Conservation (phyloP, 2,113 vertebrate genomes). For the Carassius gibelio region DNA sequence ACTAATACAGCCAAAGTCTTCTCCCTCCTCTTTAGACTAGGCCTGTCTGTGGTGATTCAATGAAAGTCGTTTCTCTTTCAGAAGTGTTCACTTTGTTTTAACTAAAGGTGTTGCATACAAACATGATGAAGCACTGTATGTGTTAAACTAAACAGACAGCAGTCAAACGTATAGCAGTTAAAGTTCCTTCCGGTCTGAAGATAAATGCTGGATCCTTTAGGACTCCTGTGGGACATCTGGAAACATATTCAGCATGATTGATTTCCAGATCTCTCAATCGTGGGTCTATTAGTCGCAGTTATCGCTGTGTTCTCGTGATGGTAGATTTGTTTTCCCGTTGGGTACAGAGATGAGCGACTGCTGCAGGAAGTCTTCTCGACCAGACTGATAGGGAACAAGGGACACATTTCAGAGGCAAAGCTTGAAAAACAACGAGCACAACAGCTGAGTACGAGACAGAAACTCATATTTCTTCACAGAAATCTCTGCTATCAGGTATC, state of each 20-base stretch:
- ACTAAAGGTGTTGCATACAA: not conserved
- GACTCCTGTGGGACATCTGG: not conserved
- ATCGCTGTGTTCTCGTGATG: not conserved
- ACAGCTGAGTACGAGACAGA: slow-evolving; percentile 12
- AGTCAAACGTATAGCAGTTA: not conserved
- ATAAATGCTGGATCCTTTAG: not conserved
- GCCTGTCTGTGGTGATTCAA: not conserved
- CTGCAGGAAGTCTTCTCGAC: not conserved
- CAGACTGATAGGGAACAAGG: not conserved
- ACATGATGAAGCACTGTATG: not conserved
- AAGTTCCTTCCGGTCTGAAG: not conserved
- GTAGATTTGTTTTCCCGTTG: slow-evolving; percentile 4
- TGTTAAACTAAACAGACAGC: not conserved
- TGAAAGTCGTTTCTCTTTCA: not conserved
- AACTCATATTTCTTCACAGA: not conserved
- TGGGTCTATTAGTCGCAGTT: not conserved
- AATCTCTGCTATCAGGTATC: too few relatives aligned
- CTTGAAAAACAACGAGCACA: not conserved
- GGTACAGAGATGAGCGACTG: not conserved
- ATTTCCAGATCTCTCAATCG: not conserved
- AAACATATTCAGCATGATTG: slow-evolving; percentile 16
- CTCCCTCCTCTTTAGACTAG: not conserved
- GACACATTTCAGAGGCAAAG: not conserved
- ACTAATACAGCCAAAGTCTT: not conserved
- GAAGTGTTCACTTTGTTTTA: not conserved